Percentiles rank a stretch among this genome's conserved stretches.
Conservation (phyloP, 2,113 vertebrate genomes). For the Saguinus imperator region DNA sequence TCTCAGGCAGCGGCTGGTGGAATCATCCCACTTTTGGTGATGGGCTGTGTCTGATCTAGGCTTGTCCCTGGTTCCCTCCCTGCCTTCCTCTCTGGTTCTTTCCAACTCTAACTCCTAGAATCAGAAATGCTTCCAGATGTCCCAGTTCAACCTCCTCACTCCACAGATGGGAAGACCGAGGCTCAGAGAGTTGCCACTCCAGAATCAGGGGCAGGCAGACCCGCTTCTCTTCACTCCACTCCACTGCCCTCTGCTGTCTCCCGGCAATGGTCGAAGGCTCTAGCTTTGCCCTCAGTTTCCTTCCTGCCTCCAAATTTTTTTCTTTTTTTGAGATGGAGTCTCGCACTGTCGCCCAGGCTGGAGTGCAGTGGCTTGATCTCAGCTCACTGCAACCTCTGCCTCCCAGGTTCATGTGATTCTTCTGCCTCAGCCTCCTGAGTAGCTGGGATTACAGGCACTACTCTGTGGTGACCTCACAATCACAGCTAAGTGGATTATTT, state of each 20-base stretch:
- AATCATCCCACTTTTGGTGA: neutral
- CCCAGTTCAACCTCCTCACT: neutral
- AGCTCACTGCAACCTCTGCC: no score
- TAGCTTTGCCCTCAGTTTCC: neutral
- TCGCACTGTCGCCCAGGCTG: no score
- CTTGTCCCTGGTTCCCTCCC: neutral
- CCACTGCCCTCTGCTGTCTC: neutral
- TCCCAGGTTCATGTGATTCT: no score
- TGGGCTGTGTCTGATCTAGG: neutral
- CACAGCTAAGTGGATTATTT: neutral
- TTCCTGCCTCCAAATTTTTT: neutral
- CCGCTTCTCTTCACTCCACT: neutral
- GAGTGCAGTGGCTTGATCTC: no score
- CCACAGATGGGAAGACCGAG: slow-evolving; percentile 20
- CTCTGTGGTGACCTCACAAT: neutral
- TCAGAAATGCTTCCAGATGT: neutral
- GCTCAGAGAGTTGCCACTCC: neutral
- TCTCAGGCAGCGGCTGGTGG: neutral
- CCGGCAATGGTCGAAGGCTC: neutral
- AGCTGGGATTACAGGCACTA: no score
- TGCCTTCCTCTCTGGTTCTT: neutral
- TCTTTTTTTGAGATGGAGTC: no score
- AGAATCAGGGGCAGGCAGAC: neutral
- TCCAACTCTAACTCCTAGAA: neutral
- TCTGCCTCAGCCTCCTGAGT: no score